Evolutionary conservation across 2,113 vertebrate genomes (phyloP).

Genomic region (Porphyrio hochstetteri): DNA sequence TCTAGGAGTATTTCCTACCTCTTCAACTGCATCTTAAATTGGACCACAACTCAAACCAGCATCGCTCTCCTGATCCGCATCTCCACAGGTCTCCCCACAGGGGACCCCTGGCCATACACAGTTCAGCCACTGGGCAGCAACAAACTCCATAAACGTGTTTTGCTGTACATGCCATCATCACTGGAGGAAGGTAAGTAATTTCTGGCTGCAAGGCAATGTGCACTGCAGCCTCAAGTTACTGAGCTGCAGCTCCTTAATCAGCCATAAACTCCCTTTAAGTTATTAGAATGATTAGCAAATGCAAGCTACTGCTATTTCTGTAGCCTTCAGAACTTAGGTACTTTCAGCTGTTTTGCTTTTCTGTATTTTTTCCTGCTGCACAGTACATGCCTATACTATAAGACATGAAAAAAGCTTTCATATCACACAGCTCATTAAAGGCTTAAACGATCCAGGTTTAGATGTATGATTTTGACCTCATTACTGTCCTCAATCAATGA

Average conservation of each 20-base stretch:
- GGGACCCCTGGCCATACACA: not conserved
- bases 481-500: constrained; percentile 59
- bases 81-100: not conserved
- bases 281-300: not conserved
- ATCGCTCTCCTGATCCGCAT: not conserved
- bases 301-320: not conserved
- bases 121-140: not conserved
- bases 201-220: not conserved
- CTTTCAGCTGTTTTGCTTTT: not conserved
- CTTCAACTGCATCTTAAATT: not conserved
- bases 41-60: not conserved
- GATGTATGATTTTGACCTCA: constrained; percentile 67
- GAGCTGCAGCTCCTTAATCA: not conserved
- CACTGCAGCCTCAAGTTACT: not conserved
- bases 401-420: constrained; percentile 48
- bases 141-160: not conserved
- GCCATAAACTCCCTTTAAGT: not conserved
- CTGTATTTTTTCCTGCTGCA: not conserved
- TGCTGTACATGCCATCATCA: too few species aligned
- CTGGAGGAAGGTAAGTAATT: too few species aligned
- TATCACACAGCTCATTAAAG: constrained; percentile 67
- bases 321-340: not conserved
- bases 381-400: not conserved
- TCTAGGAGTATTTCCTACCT: not conserved
- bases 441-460: constrained; percentile 66